phyloP scores from a whole-genome alignment of 1,140 invertebrate species.

The Drosophila pruinosa region DNA sequence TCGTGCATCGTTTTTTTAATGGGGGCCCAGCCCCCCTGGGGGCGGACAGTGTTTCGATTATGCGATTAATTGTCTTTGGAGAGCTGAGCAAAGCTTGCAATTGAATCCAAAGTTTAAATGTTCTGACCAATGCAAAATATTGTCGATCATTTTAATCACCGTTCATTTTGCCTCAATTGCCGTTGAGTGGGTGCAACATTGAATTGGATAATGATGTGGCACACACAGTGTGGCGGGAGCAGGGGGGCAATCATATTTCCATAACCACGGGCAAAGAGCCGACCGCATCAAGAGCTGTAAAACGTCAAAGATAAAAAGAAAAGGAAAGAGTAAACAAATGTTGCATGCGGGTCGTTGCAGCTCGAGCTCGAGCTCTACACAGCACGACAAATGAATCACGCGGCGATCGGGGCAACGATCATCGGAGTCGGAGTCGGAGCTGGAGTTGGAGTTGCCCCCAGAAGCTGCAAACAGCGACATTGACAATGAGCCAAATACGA shows the following conservation, averaged over 20 bases:
- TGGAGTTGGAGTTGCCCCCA: constrained; percentile 23
- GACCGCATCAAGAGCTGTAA: constrained; percentile 45
- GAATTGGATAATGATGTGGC: constrained; percentile 33
- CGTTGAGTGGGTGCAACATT: constrained; percentile 52
- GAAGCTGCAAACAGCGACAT: constrained; percentile 56
- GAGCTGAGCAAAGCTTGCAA: not conserved
- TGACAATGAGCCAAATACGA: constrained; percentile 74
- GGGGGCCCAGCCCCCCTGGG: constrained; percentile 66
- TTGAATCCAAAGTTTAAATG: constrained; percentile 55
- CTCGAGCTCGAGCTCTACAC: too few relatives aligned
- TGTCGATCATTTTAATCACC: constrained; percentile 65
- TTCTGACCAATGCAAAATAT: constrained; percentile 66
- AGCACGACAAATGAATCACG: constrained; percentile 79
- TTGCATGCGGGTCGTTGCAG: constrained; percentile 23
- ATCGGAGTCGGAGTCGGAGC: not conserved
- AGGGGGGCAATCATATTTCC: constrained; percentile 52
- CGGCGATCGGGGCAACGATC: constrained; percentile 29
- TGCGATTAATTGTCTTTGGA: constrained; percentile 9
- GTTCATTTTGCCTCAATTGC: constrained; percentile 61
- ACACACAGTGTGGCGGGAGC: not conserved
- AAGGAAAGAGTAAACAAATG: constrained; percentile 1
- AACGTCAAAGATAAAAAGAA: constrained; percentile 36
- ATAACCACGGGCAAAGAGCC: constrained; percentile 44
- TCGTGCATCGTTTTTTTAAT: constrained; percentile 46
- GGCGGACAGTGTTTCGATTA: not conserved